Conservation (phyloP, 2,113 vertebrate species). For the Elephas maximus region DNA sequence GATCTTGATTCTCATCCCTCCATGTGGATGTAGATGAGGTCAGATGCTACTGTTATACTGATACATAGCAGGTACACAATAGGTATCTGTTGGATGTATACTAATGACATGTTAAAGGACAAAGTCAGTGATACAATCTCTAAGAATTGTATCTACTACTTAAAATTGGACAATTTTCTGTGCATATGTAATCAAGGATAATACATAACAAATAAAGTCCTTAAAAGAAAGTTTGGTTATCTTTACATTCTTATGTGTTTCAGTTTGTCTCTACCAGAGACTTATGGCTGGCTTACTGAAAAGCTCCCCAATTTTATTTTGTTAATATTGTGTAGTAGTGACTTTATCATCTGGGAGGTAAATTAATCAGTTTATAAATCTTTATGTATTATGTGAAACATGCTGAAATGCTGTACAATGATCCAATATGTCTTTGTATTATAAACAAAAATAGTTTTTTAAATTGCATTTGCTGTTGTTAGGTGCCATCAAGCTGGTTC, state of each 20-base stretch:
- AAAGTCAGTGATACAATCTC: not conserved
- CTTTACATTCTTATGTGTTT: conserved; percentile 38
- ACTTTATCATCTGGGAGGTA: not conserved
- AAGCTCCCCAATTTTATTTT: conserved; percentile 29
- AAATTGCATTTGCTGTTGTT: not conserved
- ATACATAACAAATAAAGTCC: not conserved
- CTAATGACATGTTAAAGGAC: not conserved
- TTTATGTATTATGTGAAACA: not conserved
- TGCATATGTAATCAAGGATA: conserved; percentile 15
- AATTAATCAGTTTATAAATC: conserved; percentile 6
- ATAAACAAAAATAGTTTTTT: conserved; percentile 30
- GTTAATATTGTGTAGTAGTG: not conserved
- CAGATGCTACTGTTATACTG: not conserved
- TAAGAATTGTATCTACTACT: not conserved
- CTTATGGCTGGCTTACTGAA: not conserved
- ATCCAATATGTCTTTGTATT: not conserved
- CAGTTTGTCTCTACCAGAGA: conserved; percentile 37
- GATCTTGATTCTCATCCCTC: not conserved
- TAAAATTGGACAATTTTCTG: conserved; percentile 15
- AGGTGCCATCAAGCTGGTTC: not conserved
- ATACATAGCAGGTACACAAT: not conserved
- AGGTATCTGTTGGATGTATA: not conserved
- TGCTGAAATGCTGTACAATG: not conserved
- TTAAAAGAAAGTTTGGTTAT: conserved; percentile 24
- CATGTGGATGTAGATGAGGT: not conserved